Percentiles rank a stretch among this genome's conserved stretches.
phyloP scores from a whole-genome alignment of 1,140 invertebrate genomes.

The Sycophila sp. region DNA sequence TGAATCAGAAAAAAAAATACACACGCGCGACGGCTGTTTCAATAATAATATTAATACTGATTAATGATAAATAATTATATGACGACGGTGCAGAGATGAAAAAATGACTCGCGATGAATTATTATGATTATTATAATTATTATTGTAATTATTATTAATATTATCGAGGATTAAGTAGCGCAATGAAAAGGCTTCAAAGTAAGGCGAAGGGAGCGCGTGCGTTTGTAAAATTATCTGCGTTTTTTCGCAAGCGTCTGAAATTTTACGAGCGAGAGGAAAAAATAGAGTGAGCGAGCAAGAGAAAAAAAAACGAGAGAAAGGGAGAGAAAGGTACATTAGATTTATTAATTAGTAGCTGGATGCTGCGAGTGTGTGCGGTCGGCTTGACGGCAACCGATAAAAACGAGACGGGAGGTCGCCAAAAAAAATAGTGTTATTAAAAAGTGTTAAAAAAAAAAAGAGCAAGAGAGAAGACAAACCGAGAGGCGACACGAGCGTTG shows the following conservation, averaged over 20 bases:
- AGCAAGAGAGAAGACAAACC: neutral
- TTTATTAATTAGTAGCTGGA: too few species aligned
- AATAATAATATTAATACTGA: conserved; percentile 50
- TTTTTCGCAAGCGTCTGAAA: conserved; percentile 41
- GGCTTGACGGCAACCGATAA: neutral
- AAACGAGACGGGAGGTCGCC: neutral
- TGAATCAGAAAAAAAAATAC: conserved; percentile 29
- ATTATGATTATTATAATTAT: conserved; percentile 12
- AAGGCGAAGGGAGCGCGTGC: neutral
- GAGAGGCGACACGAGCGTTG: neutral
- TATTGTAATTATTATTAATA: conserved; percentile 29
- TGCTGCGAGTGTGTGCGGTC: conserved; percentile 33
- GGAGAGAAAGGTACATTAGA: conserved; percentile 45
- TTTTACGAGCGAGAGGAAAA: conserved; percentile 26
- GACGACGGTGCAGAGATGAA: neutral
- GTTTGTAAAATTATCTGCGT: conserved; percentile 32
- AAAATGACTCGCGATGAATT: neutral
- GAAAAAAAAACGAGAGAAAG: conserved; percentile 12
- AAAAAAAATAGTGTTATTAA: neutral
- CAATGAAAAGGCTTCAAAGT: neutral
- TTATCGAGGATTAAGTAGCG: neutral
- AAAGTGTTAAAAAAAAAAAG: neutral
- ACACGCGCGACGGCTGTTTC: conserved; percentile 60
- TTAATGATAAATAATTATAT: conserved; percentile 27
- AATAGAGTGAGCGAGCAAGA: neutral